phyloP scores from a whole-genome alignment of 2,113 vertebrate species.

The Greenwoodochromis staneri region DNA sequence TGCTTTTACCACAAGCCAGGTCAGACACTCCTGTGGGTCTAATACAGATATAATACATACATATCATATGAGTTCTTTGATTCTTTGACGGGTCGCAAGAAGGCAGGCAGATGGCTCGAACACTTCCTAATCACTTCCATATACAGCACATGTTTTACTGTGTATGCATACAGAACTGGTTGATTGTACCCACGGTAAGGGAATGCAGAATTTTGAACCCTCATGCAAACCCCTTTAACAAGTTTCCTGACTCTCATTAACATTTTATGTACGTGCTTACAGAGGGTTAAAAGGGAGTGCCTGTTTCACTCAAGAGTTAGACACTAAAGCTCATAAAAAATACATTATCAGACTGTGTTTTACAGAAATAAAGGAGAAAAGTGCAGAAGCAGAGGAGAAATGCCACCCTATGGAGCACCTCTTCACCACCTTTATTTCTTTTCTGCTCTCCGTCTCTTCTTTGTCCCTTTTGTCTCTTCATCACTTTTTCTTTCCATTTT shows the following conservation, averaged over 20 bases:
- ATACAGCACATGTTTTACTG: background rate
- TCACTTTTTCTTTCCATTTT: background rate
- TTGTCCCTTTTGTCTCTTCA: constrained; percentile 13
- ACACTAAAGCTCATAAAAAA: background rate
- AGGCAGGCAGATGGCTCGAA: background rate
- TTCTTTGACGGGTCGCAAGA: background rate
- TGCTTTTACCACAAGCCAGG: background rate
- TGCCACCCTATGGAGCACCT: background rate
- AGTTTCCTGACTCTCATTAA: constrained; percentile 20
- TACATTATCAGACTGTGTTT: background rate
- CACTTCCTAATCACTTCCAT: background rate
- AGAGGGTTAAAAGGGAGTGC: background rate
- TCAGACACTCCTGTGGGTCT: background rate
- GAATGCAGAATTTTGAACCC: background rate
- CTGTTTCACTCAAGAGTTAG: background rate
- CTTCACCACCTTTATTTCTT: background rate
- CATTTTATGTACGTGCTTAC: constrained; percentile 12
- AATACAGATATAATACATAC: background rate
- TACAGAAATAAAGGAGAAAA: background rate
- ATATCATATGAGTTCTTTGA: background rate
- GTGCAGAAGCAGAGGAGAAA: background rate
- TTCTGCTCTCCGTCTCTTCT: background rate
- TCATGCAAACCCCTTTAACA: constrained; percentile 17
- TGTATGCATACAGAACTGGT: background rate
- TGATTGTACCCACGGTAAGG: background rate